Evolutionary conservation across 1,140 invertebrate genomes (phyloP), one percentile per base, ranked within the genome.

Genomic region (Penaeus indicus): DNA sequence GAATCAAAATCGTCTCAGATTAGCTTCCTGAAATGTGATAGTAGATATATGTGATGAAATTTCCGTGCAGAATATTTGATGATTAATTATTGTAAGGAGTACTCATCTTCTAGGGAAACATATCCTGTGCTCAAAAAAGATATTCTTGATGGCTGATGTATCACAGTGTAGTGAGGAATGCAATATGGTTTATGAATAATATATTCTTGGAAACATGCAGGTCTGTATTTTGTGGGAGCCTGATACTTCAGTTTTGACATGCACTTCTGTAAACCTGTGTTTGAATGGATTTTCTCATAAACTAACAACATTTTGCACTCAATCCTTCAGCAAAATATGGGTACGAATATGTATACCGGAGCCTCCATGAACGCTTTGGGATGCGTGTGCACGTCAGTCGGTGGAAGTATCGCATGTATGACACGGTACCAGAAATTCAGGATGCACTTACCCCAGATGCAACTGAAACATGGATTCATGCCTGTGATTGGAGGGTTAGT

Each of bases 271-370:
- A 47, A 78, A 22, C 1, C 21, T 78, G 27, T 72, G 69, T 27
- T 77, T 54, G 27, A 62, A 60, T 60, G 21, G 10, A 81, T 79
- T 25, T 54, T 54, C 11, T 54, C 18, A 54, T 89, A 42, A 64
- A 67, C 54, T 86, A 27, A 27, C 69, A 19, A 88, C 38, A 38
- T 78, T 25, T 86, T 72, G 32, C 75, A 77, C 47, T 54, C 63
- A 63, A 42, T 62, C 62, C 27, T 77, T 72, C 84, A 92, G 92
- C 92, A 72, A 90, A 91, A 61, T 92, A 92, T 90, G 91, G 91
- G 21, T 92, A 92, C 85, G 92, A 92, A 79, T 91, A 90, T 80
- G 90, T 92, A 7, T 90, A 92, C n/a, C 54, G 83, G 1, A 90
- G 91, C 80, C 75, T 92, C 1, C 86, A 91, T 62, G 86, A 91